phyloP scores from a whole-genome alignment of 2,888 invertebrate species.

The Creontiades dilutus region DNA sequence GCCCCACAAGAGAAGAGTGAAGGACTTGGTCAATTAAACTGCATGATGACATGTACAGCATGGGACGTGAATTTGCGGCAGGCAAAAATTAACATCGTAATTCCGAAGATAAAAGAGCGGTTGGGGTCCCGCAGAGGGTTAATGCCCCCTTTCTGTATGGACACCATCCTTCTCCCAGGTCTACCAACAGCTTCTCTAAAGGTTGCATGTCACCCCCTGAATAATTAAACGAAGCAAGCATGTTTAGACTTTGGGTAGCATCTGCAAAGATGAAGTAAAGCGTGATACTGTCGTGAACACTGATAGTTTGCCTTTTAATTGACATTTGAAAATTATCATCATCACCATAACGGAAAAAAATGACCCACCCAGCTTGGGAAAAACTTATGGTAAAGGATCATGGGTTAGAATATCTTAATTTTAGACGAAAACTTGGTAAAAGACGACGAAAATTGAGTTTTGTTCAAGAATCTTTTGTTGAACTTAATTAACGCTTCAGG shows the following conservation, averaged over 20 bases:
- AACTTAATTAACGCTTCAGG: too few relatives aligned
- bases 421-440: too few relatives aligned
- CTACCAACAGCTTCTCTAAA: background rate
- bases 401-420: too few relatives aligned
- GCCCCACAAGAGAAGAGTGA: background rate
- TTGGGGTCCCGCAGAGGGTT: background rate
- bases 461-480: too few relatives aligned
- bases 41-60: background rate
- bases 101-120: background rate
- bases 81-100: conserved; percentile 41
- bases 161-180: background rate
- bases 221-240: background rate
- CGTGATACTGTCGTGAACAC: too few relatives aligned
- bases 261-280: too few relatives aligned
- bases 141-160: background rate
- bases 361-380: too few relatives aligned
- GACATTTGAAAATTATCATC: too few relatives aligned
- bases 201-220: background rate
- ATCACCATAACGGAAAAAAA: too few relatives aligned
- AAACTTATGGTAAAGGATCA: too few relatives aligned
- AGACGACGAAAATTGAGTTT: background rate
- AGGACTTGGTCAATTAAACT: background rate
- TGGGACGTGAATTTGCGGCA: background rate
- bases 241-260: background rate
- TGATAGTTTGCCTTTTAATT: too few relatives aligned